These are phyloP conservation scores for Nematolebias whitei DNA, from an alignment of 2,113 vertebrate species.

Conservation along the genomic window DNA sequence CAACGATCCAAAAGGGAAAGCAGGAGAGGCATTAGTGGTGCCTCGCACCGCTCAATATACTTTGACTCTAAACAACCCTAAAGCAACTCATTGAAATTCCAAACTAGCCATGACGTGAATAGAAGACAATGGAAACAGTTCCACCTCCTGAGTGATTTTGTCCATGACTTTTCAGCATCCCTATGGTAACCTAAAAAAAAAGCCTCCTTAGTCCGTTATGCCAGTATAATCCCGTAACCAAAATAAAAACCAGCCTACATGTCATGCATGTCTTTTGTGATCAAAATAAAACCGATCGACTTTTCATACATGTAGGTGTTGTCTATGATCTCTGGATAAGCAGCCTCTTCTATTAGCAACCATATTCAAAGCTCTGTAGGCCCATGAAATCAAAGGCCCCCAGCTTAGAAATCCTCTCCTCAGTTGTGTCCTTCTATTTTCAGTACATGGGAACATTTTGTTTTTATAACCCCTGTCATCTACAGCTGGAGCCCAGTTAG, in stretches of 20 bases:
- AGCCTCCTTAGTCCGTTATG: conserved; percentile 44
- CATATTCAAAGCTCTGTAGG: conserved; percentile 50
- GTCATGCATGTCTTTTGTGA: conserved; percentile 26
- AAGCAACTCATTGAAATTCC: conserved; percentile 81
- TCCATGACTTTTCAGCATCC: conserved; percentile 40
- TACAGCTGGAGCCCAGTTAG: conserved; percentile 5
- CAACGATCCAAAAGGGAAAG: conserved; percentile 56
- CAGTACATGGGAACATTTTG: conserved; percentile 54
- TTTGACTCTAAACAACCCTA: conserved; percentile 75
- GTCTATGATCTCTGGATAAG: conserved; percentile 41
- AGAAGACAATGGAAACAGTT: conserved; percentile 67
- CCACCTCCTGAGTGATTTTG: conserved; percentile 59
- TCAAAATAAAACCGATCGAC: conserved; percentile 35
- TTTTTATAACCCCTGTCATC: conserved; percentile 43
- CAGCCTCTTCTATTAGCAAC: conserved; percentile 49
- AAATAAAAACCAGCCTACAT: conserved; percentile 42
- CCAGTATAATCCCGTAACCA: conserved; percentile 17
- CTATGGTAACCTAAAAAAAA: conserved; percentile 50
- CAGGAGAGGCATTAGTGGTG: conserved; percentile 45
- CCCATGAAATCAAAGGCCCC: conserved; percentile 38
- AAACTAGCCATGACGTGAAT: conserved; percentile 69
- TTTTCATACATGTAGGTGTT: conserved; percentile 43
- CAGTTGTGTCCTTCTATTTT: conserved; percentile 38
- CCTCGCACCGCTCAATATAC: conserved; percentile 61
- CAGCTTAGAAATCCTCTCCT: conserved; percentile 44